phyloP scores from a whole-genome alignment of 1,140 invertebrate species.

The Drosophila arawakana region DNA sequence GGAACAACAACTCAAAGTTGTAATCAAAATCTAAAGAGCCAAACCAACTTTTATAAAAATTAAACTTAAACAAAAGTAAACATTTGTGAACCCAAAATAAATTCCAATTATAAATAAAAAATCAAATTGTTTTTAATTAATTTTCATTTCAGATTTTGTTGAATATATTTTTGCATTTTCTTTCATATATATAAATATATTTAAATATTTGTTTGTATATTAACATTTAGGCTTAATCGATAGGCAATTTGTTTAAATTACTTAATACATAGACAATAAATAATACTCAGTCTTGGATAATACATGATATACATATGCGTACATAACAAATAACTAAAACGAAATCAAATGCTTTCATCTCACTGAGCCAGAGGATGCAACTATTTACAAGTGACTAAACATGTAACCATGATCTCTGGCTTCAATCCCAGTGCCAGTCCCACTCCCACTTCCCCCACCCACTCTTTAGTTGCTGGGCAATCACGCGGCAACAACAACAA shows the following conservation, averaged over 20 bases:
- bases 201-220: conserved; percentile 44
- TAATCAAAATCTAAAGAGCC: too few relatives aligned
- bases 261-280: conserved; percentile 71
- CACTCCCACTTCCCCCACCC: conserved; percentile 1
- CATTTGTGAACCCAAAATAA: background rate
- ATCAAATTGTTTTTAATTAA: background rate
- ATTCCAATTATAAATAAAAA: conserved; percentile 7
- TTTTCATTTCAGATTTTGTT: conserved; percentile 7
- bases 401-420: conserved; percentile 37
- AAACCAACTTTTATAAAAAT: too few relatives aligned
- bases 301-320: conserved; percentile 36
- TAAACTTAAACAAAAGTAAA: background rate
- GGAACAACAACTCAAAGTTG: too few relatives aligned
- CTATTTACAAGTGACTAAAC: conserved; percentile 78
- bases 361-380: conserved; percentile 45
- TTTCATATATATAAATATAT: conserved; percentile 3
- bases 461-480: conserved; percentile 61
- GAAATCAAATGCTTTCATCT: conserved; percentile 43
- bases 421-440: conserved; percentile 23
- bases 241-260: conserved; percentile 63
- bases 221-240: conserved; percentile 68
- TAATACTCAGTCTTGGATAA: conserved; percentile 77
- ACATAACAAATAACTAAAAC: conserved; percentile 72
- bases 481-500: conserved; percentile 79
- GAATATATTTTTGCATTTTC: conserved; percentile 7